Evolutionary conservation across 2,888 invertebrate genomes (phyloP).

Genomic region (Macrosoma leucophasiata): DNA sequence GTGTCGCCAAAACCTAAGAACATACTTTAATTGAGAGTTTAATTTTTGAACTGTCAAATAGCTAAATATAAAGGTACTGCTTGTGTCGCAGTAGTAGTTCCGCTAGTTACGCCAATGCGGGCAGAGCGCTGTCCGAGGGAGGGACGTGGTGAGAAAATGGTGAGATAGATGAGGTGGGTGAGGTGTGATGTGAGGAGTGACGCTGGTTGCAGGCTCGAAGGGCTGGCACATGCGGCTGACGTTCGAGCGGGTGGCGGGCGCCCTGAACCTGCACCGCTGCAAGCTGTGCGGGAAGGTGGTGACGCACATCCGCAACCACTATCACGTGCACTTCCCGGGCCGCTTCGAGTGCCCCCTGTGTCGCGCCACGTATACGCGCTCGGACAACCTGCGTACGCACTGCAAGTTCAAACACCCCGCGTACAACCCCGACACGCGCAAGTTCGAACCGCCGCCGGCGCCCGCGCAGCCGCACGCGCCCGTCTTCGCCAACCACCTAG

Average conservation of each 20-base stretch:
- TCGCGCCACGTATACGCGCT: constrained; percentile 93
- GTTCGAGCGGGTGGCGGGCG: constrained; percentile 94
- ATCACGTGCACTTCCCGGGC: constrained; percentile 95
- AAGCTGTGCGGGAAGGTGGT: constrained; percentile 96
- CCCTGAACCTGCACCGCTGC: constrained; percentile 95
- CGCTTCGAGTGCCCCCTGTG: constrained; percentile 94
- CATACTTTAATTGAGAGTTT: too few relatives aligned
- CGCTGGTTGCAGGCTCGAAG: constrained; percentile 91
- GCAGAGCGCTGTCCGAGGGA: constrained; percentile 23
- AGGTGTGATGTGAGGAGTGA: constrained; percentile 44
- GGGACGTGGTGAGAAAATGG: constrained; percentile 23
- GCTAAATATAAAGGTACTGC: too few relatives aligned
- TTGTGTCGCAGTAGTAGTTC: too few relatives aligned
- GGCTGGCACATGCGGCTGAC: constrained; percentile 97
- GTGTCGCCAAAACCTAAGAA: too few relatives aligned
- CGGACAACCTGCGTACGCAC: constrained; percentile 94
- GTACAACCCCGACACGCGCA: constrained; percentile 90
- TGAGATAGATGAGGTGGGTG: constrained; percentile 25
- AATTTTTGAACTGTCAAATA: too few relatives aligned
- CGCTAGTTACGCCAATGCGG: constrained; percentile 1
- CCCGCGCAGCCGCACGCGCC: constrained; percentile 68
- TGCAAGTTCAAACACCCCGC: constrained; percentile 95
- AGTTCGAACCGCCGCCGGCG: constrained; percentile 83
- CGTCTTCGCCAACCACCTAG: constrained; percentile 76
- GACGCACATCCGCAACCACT: constrained; percentile 95